A percentile compares a stretch with the other conserved stretches of the same genome.
phyloP scores from a whole-genome alignment of 53 echinoderm and acorn worm species.

The Holothuria scabra region DNA sequence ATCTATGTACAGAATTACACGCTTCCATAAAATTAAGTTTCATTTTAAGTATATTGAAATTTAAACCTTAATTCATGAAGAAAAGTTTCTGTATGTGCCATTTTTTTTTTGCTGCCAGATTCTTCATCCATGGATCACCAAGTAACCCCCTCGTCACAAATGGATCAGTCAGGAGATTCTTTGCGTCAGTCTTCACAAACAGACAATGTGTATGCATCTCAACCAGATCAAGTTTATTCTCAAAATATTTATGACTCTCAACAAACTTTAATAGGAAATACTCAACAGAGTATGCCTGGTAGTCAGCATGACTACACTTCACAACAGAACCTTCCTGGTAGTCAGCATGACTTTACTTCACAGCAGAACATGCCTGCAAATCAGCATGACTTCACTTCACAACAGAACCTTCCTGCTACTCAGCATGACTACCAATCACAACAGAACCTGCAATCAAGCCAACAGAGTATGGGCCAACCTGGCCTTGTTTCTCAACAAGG shows the following conservation, averaged over 20 bases:
- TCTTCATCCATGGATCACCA: conserved; percentile 29
- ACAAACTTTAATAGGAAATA: conserved; percentile 7
- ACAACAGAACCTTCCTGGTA: too few relatives aligned
- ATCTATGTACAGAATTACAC: too few relatives aligned
- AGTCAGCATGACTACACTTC: too few relatives aligned
- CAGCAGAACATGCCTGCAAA: too few relatives aligned
- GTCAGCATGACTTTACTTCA: conserved; percentile 18
- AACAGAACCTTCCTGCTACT: too few relatives aligned
- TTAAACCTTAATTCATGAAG: too few relatives aligned
- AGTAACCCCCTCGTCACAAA: conserved; percentile 28
- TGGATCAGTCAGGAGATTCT: conserved; percentile 18
- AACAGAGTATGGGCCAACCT: conserved; percentile 33
- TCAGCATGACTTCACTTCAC: too few relatives aligned
- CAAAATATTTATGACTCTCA: conserved; percentile 37
- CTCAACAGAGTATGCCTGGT: too few relatives aligned
- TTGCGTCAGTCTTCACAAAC: conserved; percentile 11
- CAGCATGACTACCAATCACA: conserved; percentile 37
- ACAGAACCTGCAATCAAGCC: conserved; percentile 21
- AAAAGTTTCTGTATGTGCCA: too few relatives aligned
- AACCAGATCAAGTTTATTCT: conserved; percentile 11
- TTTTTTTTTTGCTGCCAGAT: background rate
- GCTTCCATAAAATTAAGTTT: too few relatives aligned
- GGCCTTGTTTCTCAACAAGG: conserved; percentile 56
- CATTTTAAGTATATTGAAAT: too few relatives aligned
- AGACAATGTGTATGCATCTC: conserved; percentile 3